Evolutionary conservation across 1,140 invertebrate genomes (phyloP).

Genomic region (Papilio machaon): DNA sequence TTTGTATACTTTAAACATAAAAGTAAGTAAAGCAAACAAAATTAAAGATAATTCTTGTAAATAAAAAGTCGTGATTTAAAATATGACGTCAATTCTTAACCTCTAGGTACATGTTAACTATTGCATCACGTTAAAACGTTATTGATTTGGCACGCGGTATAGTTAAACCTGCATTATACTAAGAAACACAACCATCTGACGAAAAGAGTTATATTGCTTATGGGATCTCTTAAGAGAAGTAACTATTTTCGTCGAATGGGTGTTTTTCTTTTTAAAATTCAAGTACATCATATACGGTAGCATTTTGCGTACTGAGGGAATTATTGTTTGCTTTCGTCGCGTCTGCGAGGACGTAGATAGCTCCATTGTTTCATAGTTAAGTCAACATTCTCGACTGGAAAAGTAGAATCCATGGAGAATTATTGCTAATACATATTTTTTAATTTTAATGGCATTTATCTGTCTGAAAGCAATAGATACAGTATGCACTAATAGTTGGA

Average conservation of each 20-base stretch:
- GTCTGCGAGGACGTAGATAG: constrained; percentile 55
- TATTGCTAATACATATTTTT: not conserved
- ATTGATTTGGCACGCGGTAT: not conserved
- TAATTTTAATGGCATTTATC: not conserved
- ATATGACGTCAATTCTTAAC: constrained; percentile 19
- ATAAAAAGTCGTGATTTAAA: constrained; percentile 1
- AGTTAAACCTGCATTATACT: not conserved
- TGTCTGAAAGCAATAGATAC: too few relatives aligned
- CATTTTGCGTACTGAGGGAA: constrained; percentile 18
- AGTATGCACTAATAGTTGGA: too few relatives aligned
- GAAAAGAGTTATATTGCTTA: too few relatives aligned
- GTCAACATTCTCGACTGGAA: constrained; percentile 56
- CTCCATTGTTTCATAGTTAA: constrained; percentile 65
- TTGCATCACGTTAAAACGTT: constrained; percentile 17
- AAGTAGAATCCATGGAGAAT: constrained; percentile 47
- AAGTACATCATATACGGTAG: not conserved
- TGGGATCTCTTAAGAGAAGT: not conserved
- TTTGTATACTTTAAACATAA: not conserved
- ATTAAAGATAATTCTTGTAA: not conserved
- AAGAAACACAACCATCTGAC: not conserved
- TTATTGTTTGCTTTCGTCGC: constrained; percentile 43
- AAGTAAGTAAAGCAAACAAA: not conserved
- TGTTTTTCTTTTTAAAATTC: not conserved
- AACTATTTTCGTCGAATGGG: not conserved
- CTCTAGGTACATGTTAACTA: not conserved